Base-by-base conservation (phyloP, 2,888 invertebrate species). In the Agrochola circellaris region DNA sequence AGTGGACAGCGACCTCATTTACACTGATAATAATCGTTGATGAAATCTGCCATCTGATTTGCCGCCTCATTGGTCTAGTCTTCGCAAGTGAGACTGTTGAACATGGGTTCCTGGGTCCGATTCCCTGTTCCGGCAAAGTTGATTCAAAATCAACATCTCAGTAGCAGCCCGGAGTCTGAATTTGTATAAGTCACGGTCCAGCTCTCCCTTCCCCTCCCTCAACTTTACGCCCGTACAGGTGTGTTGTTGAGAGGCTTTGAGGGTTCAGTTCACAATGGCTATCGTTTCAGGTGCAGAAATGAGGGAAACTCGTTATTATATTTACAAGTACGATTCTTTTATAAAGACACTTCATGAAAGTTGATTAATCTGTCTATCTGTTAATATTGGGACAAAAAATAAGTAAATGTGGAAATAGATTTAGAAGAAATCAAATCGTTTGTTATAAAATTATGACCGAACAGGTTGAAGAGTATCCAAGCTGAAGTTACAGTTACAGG, bases 1-100 rank as follows among this genome's bases (percentile, higher is more conserved):
- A 62, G 56, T 64, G 56, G 26, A 48, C 56, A 65, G 38, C 17
- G 20, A 65, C 48, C 75, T 65, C 48, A 48, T 75, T 48, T 26
- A 38, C 48, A 26, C 23, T 34, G 62, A 64, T 75, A 26, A 23
- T 70, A 51, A 72, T 67, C 68, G 20, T 45, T 61, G n/a, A 51
- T 26, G n/a, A 42, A 17, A 56, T 48, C 48, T 65, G 23, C 3
- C 5, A 62, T 45, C 76, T 58, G 26, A 51, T 77, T 60, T 42
- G n/a, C 2, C 20, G 26, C 20, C 2, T 51, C 2, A 30, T 23
- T 38, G 11, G 23, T 48, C 6, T 26, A 58, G 30, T 73, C 8
- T 42, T 45, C 15, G 15, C 3, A 30, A 62, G n/a, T 2, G 23
- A 8, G 8, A 17, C 51, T 64, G 17, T 3, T 48, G 8, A 45